Evolutionary conservation across 2,797 vertebrate genomes (phyloP).

Genomic region (Typhlichthys subterraneus): DNA sequence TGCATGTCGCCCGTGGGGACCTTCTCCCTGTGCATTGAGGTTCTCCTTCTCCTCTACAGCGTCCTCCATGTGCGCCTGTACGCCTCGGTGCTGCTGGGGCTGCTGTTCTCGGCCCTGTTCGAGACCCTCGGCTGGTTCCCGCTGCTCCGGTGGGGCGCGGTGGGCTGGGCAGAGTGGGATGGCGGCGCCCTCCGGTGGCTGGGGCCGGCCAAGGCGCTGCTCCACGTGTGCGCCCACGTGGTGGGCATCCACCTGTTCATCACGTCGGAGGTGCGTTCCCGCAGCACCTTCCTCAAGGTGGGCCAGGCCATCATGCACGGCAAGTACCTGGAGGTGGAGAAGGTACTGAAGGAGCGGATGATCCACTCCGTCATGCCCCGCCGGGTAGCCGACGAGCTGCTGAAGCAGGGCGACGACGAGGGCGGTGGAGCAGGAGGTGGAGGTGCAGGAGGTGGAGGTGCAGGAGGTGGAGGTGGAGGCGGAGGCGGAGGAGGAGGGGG

Average conservation of each 20-base stretch:
- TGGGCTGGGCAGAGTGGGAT: conserved; percentile 44
- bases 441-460: not conserved
- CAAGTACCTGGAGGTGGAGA: conserved; percentile 98
- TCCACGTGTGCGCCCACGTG: conserved; percentile 91
- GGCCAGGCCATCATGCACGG: conserved; percentile 99
- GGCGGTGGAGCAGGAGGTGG: conserved; percentile 76
- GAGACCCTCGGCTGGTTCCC: conserved; percentile 89
- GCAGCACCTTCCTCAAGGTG: conserved; percentile 97
- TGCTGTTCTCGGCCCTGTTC: conserved; percentile 90
- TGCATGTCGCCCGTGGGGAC: conserved; percentile 93
- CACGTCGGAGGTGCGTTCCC: conserved; percentile 95
- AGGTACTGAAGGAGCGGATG: conserved; percentile 98
- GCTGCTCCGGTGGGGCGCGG: conserved; percentile 55
- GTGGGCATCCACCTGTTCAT: conserved; percentile 94
- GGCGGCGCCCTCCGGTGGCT: conserved; percentile 84
- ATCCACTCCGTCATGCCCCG: conserved; percentile 98
- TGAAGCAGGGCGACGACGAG: conserved; percentile 90
- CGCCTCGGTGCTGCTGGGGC: conserved; percentile 88
- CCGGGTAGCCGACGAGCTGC: conserved; percentile 91
- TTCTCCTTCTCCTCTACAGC: conserved; percentile 91
- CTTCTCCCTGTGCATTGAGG: conserved; percentile 94
- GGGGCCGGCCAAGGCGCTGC: conserved; percentile 82
- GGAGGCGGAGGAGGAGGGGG: too few relatives aligned
- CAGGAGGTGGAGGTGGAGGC: too few relatives aligned
- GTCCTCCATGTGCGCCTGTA: conserved; percentile 94